phyloP scores from a whole-genome alignment of 2,888 invertebrate genomes.

The Rhynchonema sp. region DNA sequence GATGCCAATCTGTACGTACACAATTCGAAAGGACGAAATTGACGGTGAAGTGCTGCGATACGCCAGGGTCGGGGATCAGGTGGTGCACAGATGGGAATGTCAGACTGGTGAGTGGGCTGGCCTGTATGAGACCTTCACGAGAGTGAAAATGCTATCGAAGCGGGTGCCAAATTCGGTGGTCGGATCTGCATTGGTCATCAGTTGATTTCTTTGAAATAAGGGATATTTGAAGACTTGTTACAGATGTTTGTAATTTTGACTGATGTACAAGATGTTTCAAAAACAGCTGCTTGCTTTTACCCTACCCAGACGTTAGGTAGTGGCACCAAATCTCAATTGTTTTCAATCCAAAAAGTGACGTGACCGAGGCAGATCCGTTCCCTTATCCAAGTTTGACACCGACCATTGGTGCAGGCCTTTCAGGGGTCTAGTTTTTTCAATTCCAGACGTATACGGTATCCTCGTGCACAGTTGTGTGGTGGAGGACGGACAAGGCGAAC shows the following conservation, averaged over 20 bases:
- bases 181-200: too few species aligned
- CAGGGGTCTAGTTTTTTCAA: too few species aligned
- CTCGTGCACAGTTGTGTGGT: conserved; percentile 26
- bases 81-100: conserved; percentile 27
- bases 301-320: too few species aligned
- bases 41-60: conserved; percentile 23
- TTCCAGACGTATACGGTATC: conserved; percentile 22
- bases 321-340: too few species aligned
- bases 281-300: too few species aligned
- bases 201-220: too few species aligned
- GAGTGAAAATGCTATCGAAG: too few species aligned
- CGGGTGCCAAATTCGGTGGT: too few species aligned
- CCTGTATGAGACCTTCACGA: too few species aligned
- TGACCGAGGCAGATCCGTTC: not conserved
- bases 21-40: conserved; percentile 24
- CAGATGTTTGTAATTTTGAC: too few species aligned
- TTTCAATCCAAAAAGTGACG: not conserved
- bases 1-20: conserved; percentile 23
- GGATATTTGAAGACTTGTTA: too few species aligned
- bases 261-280: too few species aligned
- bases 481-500: conserved; percentile 27
- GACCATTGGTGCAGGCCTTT: not conserved
- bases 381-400: not conserved
- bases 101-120: conserved; percentile 14
- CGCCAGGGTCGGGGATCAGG: conserved; percentile 25